Conservation (phyloP, 2,113 vertebrate genomes). For the Tonatia bakeri region DNA sequence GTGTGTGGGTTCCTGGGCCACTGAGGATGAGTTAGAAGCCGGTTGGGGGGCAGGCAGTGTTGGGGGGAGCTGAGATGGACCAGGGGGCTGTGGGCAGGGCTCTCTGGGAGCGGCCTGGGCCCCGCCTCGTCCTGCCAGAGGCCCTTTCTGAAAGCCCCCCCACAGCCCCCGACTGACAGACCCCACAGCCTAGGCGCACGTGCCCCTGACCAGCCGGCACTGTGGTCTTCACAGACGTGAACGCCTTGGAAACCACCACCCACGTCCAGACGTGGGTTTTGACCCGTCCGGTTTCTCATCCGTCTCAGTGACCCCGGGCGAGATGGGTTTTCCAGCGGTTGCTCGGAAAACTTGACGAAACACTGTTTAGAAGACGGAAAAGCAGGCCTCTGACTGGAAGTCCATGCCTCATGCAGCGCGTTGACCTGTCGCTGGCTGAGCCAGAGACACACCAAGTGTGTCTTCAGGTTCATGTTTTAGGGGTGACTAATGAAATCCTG, state of each 20-base stretch:
- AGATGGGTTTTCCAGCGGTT: neutral
- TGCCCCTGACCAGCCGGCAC: neutral
- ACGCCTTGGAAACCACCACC: neutral
- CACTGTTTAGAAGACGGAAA: neutral
- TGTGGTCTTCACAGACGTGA: neutral
- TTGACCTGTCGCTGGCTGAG: neutral
- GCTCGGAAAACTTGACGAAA: neutral
- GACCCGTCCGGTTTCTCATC: neutral
- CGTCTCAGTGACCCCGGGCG: no score
- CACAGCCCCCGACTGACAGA: accelerated
- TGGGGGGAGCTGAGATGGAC: neutral
- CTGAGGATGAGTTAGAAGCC: neutral
- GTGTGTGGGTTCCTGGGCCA: neutral
- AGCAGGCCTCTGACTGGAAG: no score
- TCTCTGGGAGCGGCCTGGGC: neutral
- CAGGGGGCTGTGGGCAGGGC: neutral
- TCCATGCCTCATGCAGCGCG: accelerated
- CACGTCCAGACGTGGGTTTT: neutral
- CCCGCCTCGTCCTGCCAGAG: neutral
- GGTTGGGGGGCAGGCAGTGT: neutral
- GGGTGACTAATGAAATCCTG: neutral
- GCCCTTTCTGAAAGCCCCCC: neutral
- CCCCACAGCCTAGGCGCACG: accelerated
- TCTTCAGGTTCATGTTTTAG: neutral
- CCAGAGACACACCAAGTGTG: accelerated